phyloP scores from a whole-genome alignment of 2,888 invertebrate species.

The Lasius platythorax region DNA sequence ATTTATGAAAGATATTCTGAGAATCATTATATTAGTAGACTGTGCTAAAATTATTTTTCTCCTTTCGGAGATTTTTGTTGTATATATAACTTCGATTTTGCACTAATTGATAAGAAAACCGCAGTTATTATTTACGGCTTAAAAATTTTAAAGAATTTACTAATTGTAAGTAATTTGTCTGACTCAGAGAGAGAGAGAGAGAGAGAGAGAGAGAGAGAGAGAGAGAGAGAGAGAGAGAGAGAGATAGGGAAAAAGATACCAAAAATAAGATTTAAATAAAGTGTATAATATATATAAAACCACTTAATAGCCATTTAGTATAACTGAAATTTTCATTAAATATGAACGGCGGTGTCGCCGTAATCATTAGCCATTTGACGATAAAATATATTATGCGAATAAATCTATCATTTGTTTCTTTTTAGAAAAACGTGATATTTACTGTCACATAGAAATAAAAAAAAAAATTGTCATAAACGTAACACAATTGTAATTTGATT shows the following conservation, averaged over 20 bases:
- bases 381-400: background rate
- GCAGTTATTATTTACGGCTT: background rate
- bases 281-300: background rate
- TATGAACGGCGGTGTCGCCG: background rate
- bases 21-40: background rate
- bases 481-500: background rate
- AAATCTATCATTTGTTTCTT: background rate
- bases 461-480: slow-evolving; percentile 4
- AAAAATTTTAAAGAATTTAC: slow-evolving; percentile 13
- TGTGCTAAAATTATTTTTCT: background rate
- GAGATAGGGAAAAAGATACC: background rate
- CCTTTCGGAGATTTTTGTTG: background rate
- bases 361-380: background rate
- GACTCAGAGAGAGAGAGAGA: background rate
- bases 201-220: too few species aligned
- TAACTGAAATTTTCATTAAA: slow-evolving; percentile 12
- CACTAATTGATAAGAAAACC: background rate
- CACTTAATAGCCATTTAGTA: background rate
- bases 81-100: background rate
- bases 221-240: background rate
- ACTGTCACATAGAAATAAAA: background rate
- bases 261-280: slow-evolving; percentile 18
- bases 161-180: slow-evolving; percentile 22
- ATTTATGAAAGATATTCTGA: background rate
- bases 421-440: background rate